Evolutionary conservation across 2,888 invertebrate species (phyloP), one percentile per base, ranked within the genome.

Genomic region (Parochlus steinenii): DNA sequence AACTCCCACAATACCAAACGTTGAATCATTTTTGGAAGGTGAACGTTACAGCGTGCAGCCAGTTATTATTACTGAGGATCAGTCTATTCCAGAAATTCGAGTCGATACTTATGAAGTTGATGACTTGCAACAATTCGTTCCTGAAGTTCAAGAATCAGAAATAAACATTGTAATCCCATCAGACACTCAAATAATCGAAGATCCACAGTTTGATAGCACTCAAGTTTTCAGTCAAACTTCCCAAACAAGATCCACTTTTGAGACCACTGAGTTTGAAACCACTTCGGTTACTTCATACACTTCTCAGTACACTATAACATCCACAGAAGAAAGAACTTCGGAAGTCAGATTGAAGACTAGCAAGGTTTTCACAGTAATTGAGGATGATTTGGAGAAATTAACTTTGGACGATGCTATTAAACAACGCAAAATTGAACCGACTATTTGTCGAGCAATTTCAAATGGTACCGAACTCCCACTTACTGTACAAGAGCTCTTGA

Each of bases 401-500:
- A 40, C 47, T n/a, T 29, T 55, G n/a, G 48, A 46, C 11, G 52
- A 56, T 38, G 61, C 63, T 4, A 56, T 62, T 14, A 42, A 49
- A 22, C 49, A 54, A 40, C 46, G 51, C 31, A 50, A 55, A 40
- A 63, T 65, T 23, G 56, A 59, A 39, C 62, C 65, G 45, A 46
- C 47, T 33, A 44, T 39, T 10, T 54, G 53, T 40, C 45, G 45
- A 37, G 52, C 65, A 22, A 43, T 57, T 16, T 47, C 59, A 28
- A 50, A 50, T 16, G 47, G 50, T 17, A 53, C 52, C 32, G 63
- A 64, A 42, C 47, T 64, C 34, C 55, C 60, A 4, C 54, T 52
- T 38, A 59, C 58, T 1, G 50, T 61, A 6, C 53, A 56, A 45
- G 64, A 66, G 42, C 67, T 65, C 5, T 46, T 69, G 33, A 58